Percentiles rank a stretch among this genome's conserved stretches.
Conservation (phyloP, 2,888 invertebrate species). For the Cotesia congregata region DNA sequence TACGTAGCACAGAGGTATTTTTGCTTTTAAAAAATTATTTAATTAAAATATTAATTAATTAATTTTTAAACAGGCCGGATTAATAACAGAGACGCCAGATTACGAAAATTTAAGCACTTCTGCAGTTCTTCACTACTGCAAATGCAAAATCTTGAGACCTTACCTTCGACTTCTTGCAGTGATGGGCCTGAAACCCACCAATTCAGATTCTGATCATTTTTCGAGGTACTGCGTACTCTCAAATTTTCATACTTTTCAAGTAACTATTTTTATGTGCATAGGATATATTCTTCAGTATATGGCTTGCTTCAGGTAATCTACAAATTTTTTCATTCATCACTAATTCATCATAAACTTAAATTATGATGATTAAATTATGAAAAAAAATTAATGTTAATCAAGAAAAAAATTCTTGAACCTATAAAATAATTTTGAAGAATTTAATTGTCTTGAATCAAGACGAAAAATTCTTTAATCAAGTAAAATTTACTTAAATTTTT, state of each 20-base stretch:
- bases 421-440: too few species aligned
- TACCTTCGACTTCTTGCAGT: conserved; percentile 82
- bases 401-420: too few species aligned
- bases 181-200: conserved; percentile 82
- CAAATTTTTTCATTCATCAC: neutral
- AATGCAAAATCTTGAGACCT: conserved; percentile 84
- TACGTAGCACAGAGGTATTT: conserved; percentile 65
- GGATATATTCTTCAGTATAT: conserved; percentile 86
- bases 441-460: too few species aligned
- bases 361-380: too few species aligned
- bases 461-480: too few species aligned
- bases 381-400: too few species aligned
- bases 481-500: too few species aligned
- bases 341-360: too few species aligned
- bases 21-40: conserved; percentile 5
- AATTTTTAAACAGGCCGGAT: conserved; percentile 74
- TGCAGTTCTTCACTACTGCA: conserved; percentile 85
- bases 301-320: conserved; percentile 79
- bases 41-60: conserved; percentile 50
- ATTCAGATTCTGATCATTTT: conserved; percentile 76
- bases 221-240: conserved; percentile 76
- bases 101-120: conserved; percentile 81
- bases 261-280: conserved; percentile 77
- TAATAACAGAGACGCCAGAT: conserved; percentile 79
- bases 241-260: conserved; percentile 79